Evolutionary conservation across 2,888 invertebrate species (phyloP), one percentile per base, ranked within the genome.

Genomic region (Hirtodrosophila duncani): DNA sequence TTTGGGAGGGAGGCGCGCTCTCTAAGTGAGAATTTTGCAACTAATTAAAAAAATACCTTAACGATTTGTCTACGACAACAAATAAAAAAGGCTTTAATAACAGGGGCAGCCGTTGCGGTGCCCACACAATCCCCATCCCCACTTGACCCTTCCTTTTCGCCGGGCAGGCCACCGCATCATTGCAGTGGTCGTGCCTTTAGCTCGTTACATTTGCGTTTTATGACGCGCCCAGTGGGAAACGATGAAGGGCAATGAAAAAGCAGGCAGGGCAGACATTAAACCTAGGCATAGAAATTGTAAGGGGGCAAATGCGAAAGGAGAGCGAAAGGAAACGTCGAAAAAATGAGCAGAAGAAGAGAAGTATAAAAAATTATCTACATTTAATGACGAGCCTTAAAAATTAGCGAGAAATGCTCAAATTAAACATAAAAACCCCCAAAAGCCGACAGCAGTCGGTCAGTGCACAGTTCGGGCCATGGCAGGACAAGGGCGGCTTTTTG

Each of bases 341-440:
- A 26, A 34, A 41, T 24, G 30, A 56, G 59, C 59, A 48, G 67
- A 24, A 26, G 29, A 41, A 29, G 30, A 56, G 59, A 63, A 48
- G 67, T 75, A 71, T 78, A 78, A 77, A 75, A 80, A 80, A 81
- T 75, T 81, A 75, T 81, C 81, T 81, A 81, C 75, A 78, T 75
- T 75, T 75, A 75, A 75, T 81, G 75, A 67, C 75, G 70, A 75
- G 55, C 78, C 75, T 72, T 75, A 75, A 75, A 75, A 75, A 75
- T 81, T 75, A 75, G 75, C 81, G 65, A 69, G 75, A 78, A 81
- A 75, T 75, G 81, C 81, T 69, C 74, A 81, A 75, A 75, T 75
- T 72, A 75, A 75, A 75, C 75, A 75, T 72, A 78, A 75, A 75
- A 34, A 23, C 17, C 29, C 18, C 46, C 55, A n/a, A 34, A 48